A percentile compares a stretch with the other conserved stretches of the same genome.
These are phyloP conservation scores for Graptemys geographica DNA, from an alignment of 2,797 vertebrate species.

Conservation along the genomic window DNA sequence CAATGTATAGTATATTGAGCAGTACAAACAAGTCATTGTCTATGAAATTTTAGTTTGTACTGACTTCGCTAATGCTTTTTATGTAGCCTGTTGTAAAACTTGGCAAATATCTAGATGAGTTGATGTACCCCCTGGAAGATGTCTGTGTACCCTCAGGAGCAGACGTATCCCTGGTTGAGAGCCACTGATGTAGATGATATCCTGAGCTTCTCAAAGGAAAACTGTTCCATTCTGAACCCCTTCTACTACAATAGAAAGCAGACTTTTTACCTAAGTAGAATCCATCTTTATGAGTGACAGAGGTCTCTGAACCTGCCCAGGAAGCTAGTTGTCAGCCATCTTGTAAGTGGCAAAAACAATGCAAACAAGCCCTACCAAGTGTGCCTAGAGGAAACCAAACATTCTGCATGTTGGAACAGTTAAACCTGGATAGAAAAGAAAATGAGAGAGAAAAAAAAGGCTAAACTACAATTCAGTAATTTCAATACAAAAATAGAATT, in stretches of 20 bases:
- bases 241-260: rapidly evolving
- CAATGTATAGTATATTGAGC: no score
- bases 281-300: neutral
- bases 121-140: no score
- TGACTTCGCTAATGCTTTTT: no score
- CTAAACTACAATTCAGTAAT: neutral
- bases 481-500: neutral
- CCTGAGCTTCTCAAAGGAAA: neutral
- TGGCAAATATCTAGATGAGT: no score
- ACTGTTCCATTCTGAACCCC: neutral
- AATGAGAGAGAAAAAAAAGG: neutral
- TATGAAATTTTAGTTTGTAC: no score
- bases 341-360: neutral
- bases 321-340: neutral
- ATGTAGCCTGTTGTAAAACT: no score
- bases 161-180: no score
- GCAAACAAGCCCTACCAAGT: neutral
- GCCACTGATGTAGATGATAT: neutral
- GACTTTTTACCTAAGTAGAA: neutral
- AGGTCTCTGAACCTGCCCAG: neutral
- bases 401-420: neutral
- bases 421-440: neutral
- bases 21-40: no score
- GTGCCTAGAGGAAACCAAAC: neutral
- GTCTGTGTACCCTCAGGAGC: no score